phyloP scores from a whole-genome alignment of 2,888 invertebrate species.

The Agonum fuliginosum region DNA sequence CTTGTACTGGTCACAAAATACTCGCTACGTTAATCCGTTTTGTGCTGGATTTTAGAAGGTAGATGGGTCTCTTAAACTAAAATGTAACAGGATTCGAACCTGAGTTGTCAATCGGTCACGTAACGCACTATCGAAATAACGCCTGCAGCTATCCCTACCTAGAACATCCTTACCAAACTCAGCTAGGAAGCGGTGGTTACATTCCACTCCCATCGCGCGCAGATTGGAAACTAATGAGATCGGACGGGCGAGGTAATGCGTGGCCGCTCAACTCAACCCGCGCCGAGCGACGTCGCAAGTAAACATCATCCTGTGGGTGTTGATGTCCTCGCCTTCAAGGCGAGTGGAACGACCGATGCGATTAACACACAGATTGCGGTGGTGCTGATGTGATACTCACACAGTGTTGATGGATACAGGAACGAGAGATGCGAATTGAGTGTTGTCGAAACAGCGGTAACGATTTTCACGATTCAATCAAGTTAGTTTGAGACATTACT shows the following conservation, averaged over 20 bases:
- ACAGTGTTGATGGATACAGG: background rate
- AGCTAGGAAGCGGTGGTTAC: too few species aligned
- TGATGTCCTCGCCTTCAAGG: background rate
- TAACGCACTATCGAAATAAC: too few species aligned
- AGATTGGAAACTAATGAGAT: constrained; percentile 59
- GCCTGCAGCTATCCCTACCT: too few species aligned
- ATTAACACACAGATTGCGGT: constrained; percentile 44
- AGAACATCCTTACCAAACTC: too few species aligned
- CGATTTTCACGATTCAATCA: constrained; percentile 28
- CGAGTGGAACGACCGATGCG: constrained; percentile 18
- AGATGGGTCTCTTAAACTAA: too few species aligned
- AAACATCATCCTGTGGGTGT: constrained; percentile 23
- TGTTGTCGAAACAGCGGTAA: constrained; percentile 6
- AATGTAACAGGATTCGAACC: too few species aligned
- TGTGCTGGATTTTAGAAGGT: too few species aligned
- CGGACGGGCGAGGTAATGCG: constrained; percentile 54
- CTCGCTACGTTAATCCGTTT: too few species aligned
- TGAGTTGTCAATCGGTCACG: too few species aligned
- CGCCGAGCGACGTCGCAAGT: constrained; percentile 37
- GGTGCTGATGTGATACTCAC: background rate
- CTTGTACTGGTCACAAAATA: too few species aligned
- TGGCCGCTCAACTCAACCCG: constrained; percentile 52
- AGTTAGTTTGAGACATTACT: background rate
- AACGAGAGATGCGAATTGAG: constrained; percentile 24
- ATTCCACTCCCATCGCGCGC: too few species aligned